phyloP scores from a whole-genome alignment of 2,888 invertebrate species.

The Xestia xanthographa region DNA sequence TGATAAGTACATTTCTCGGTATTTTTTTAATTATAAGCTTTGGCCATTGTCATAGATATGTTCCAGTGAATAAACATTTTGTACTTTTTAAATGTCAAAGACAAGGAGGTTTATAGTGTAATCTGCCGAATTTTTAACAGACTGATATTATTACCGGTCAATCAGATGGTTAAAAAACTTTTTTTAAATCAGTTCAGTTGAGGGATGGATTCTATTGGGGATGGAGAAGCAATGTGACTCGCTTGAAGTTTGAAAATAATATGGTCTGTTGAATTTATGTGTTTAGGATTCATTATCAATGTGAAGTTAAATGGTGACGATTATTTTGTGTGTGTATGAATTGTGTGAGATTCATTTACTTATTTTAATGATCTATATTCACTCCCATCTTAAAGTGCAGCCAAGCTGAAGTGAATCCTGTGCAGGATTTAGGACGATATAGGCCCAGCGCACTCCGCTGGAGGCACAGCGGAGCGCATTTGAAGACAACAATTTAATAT shows the following conservation, averaged over 20 bases:
- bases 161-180: conserved; percentile 53
- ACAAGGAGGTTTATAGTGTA: conserved; percentile 60
- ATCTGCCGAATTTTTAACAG: conserved; percentile 66
- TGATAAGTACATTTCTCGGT: conserved; percentile 82
- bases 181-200: conserved; percentile 57
- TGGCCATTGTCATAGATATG: conserved; percentile 66
- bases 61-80: conserved; percentile 63
- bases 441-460: no score
- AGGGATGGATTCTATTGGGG: conserved; percentile 53
- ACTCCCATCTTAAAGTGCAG: background rate
- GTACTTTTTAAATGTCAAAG: conserved; percentile 65
- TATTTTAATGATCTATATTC: background rate
- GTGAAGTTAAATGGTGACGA: conserved; percentile 61
- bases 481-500: no score
- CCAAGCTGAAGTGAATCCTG: background rate
- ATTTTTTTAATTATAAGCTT: conserved; percentile 69
- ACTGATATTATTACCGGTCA: conserved; percentile 61
- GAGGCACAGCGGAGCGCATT: no score
- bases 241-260: conserved; percentile 64
- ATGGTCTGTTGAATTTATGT: conserved; percentile 68
- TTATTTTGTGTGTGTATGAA: conserved; percentile 18
- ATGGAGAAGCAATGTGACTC: conserved; percentile 64
- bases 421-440: background rate
- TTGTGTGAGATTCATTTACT: background rate
- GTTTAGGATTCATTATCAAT: conserved; percentile 66